Evolutionary conservation across 1,140 invertebrate species (phyloP), one percentile per base, ranked within the genome.

Genomic region (Papilio dardanus): DNA sequence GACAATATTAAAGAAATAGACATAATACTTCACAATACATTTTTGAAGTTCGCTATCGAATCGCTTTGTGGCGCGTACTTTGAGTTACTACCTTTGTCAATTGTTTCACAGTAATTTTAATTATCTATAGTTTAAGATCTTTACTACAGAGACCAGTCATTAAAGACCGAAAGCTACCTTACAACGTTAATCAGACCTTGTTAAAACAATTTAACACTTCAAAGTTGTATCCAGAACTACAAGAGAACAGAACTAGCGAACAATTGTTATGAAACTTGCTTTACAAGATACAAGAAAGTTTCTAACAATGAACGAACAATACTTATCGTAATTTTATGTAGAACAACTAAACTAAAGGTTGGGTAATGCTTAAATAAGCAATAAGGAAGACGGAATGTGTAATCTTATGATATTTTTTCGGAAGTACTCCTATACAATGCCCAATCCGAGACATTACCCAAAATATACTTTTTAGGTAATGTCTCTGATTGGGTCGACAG

Each of bases 181-280:
- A 7, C 19, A 8, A 5, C 1, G 46, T 46, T 5, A 46, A 54
- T 24, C 46, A 21, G 8, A 8, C 50, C 1, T 28, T 24, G 21
- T 58, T 58, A 58, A 58, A 58, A 10, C 50, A 58, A 58, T 58
- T 58, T 58, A 58, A 28, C 50, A 28, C 7, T 58, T 58, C 50
- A 58, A 58, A 14, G 21, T 58, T 58, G 7, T 24, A 28, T 24
- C 28, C 50, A 28, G 21, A 28, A 58, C 50, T 58, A 58, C 21
- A 58, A 24, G 21, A 24, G 21, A 58, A 24, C 50, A 24, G 21
- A 58, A 24, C 19, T 2, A 24, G 19, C 7, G 19, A 54, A 54
- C 21, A 58, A 58, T 58, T 58, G 21, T 28, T 58, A 28, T 58
- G 21, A 58, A 58, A 58, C 50, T 58, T 58, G 21, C 50, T 58